A percentile compares a stretch with the other conserved stretches of the same genome.
Evolutionary conservation across 2,113 vertebrate genomes (phyloP).

Genomic region (Carassius gibelio): DNA sequence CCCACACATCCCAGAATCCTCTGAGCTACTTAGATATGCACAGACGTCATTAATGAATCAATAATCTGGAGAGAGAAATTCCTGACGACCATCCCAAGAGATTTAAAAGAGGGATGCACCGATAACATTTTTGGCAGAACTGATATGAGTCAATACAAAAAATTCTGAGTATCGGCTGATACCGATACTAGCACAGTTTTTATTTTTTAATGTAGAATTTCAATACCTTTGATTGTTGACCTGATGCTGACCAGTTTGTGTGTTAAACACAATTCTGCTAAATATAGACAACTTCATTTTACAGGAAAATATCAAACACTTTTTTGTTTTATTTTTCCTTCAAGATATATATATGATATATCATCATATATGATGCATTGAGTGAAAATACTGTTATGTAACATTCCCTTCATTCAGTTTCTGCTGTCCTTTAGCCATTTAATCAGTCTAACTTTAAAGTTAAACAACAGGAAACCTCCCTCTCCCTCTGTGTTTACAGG

Average conservation of each 20-base stretch:
- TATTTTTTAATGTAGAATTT: too few relatives aligned
- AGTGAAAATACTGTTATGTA: background rate
- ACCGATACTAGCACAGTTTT: too few relatives aligned
- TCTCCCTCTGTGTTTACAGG: background rate
- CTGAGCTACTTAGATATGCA: background rate
- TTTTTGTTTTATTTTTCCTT: background rate
- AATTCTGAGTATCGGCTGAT: too few relatives aligned
- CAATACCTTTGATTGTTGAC: too few relatives aligned
- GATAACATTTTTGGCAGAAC: too few relatives aligned
- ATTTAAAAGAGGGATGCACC: background rate
- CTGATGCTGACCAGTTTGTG: too few relatives aligned
- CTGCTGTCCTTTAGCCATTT: background rate
- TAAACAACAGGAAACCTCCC: constrained; percentile 15
- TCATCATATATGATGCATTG: too few relatives aligned
- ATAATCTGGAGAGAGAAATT: background rate
- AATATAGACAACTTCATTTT: too few relatives aligned
- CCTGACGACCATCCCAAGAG: background rate
- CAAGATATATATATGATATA: background rate
- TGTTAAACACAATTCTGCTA: too few relatives aligned
- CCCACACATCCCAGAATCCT: background rate
- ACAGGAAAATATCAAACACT: too few relatives aligned
- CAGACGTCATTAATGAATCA: background rate
- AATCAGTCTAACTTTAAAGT: background rate
- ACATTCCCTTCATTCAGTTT: background rate
- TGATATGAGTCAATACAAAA: too few relatives aligned